phyloP scores from a whole-genome alignment of 2,797 vertebrate species.

The Aviceda leuphotes region DNA sequence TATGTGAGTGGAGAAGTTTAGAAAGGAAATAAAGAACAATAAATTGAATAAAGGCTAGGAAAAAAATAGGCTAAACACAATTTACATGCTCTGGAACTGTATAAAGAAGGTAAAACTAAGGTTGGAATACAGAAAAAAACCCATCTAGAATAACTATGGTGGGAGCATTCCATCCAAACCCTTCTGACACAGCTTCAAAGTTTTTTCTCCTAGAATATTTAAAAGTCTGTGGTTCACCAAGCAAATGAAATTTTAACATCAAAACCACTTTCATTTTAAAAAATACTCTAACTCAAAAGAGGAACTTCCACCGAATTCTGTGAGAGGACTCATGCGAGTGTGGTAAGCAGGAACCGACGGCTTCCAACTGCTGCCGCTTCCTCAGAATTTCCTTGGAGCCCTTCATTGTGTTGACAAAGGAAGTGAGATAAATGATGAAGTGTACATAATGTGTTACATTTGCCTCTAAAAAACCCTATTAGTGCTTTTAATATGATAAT shows the following conservation, averaged over 20 bases:
- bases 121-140: background rate
- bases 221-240: background rate
- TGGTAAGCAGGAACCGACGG: background rate
- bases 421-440: background rate
- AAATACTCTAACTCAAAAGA: background rate
- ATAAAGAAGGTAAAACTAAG: background rate
- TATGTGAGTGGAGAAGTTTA: background rate
- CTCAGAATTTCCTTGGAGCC: background rate
- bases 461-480: background rate
- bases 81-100: background rate
- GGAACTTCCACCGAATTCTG: background rate
- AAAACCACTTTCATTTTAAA: background rate
- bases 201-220: background rate
- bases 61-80: background rate
- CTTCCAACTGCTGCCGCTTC: background rate
- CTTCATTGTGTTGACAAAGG: background rate
- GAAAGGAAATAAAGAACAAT: background rate
- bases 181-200: background rate
- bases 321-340: background rate
- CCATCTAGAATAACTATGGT: background rate
- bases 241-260: background rate
- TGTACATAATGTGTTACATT: background rate
- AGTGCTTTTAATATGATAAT: background rate
- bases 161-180: background rate
- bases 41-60: background rate